These are phyloP conservation scores for Euphonia xanthogaster DNA, from an alignment of 2,797 vertebrate species.

Conservation along the genomic window DNA sequence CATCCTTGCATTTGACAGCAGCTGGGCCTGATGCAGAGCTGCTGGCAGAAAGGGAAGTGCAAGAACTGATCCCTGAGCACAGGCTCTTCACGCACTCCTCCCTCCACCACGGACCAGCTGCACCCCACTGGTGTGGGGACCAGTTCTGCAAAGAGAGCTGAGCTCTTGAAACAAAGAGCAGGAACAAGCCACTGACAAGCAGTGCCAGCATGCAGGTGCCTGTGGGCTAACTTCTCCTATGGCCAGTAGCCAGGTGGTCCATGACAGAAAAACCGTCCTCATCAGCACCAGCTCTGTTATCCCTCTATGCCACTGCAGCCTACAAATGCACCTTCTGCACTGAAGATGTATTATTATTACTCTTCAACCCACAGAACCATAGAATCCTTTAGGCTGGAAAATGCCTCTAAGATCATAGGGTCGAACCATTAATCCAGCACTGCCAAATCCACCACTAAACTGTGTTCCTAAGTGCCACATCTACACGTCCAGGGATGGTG, in stretches of 20 bases:
- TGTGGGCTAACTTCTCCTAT: neutral
- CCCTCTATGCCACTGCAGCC: fast-evolving
- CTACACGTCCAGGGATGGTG: neutral
- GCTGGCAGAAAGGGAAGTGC: neutral
- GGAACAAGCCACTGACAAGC: fast-evolving
- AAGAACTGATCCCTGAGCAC: fast-evolving
- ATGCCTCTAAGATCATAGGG: neutral
- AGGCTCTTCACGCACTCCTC: fast-evolving
- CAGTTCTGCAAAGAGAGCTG: neutral
- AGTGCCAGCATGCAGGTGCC: neutral
- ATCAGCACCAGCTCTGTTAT: neutral
- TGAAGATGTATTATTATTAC: neutral
- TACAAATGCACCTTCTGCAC: fast-evolving
- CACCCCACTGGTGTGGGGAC: fast-evolving
- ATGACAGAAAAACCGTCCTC: neutral
- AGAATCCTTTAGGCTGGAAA: neutral
- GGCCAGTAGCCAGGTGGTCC: neutral
- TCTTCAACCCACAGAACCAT: neutral
- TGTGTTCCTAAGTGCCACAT: neutral
- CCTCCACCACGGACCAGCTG: neutral
- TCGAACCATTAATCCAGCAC: neutral
- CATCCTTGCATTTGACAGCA: neutral
- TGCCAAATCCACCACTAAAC: neutral
- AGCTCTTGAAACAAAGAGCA: neutral
- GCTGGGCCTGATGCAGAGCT: neutral